Evolutionary conservation across 1,140 invertebrate genomes (phyloP), one percentile per base, ranked within the genome.

Genomic region (Zaprionus capensis): DNA sequence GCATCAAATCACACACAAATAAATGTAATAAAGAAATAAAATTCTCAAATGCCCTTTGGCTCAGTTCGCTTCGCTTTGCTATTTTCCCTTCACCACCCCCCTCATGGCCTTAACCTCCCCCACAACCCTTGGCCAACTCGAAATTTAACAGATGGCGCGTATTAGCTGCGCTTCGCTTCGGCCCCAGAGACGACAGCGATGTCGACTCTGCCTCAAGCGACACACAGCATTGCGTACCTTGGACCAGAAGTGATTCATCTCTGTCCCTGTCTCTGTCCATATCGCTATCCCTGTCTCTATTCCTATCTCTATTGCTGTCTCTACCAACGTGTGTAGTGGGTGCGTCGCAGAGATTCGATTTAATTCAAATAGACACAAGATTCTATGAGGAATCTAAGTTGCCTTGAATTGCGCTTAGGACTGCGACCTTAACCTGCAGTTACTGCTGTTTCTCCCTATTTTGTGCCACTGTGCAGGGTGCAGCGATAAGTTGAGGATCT

Each of bases 81-180:
- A 65, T 53, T 49, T 75, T 55, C 63, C 55, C 63, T 28, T 14
- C 53, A 51, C 31, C 15, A 11, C 44, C 53, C 7, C 28, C 28
- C 28, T 9, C 24, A 34, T 36, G 28, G 55, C 55, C 22, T 38
- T 34, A 34, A 7, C 31, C 31, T 24, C 46, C 58, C 28, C 20
- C 22, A 20, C 31, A 31, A 12, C 14, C 56, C 41, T 36, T 62
- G 46, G 5, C 17, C 44, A 26, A 70, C 81, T 71, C 67, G 84
- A 91, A 91, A 85, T 85, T 91, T 74, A 91, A 91, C 88, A 91
- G 88, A 91, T 91, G 88, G 77, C 81, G 76, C 88, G 75, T 75
- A 91, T 91, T 91, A 91, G 84, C 76, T 84, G 85, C 84, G 84
- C 84, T 79, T 88, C 84, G 79, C 66, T 88, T 28, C 75, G 84